Percentiles rank a stretch among this genome's conserved stretches.
Conservation (phyloP, 2,888 invertebrate species). For the Lasioglossum vierecki region DNA sequence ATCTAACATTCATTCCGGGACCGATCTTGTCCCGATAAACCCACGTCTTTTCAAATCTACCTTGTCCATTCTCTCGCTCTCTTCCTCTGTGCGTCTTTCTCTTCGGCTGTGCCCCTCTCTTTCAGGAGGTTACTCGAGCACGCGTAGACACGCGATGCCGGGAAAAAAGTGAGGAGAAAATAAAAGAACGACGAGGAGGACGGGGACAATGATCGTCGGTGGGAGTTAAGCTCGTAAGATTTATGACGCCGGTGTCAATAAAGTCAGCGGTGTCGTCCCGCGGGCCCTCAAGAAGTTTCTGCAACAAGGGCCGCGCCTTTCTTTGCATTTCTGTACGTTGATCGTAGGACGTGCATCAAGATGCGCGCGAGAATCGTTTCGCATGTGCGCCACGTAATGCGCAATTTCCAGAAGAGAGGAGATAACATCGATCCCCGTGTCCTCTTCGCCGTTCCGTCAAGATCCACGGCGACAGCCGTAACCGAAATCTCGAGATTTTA, state of each 20-base stretch:
- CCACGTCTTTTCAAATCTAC: neutral
- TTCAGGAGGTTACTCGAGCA: neutral
- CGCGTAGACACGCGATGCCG: constrained; percentile 12
- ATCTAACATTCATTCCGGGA: neutral
- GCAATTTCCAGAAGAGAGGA: constrained; percentile 51
- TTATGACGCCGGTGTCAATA: constrained; percentile 77
- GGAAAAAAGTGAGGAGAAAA: constrained; percentile 33
- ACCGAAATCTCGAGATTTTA: constrained; percentile 47
- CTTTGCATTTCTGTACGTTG: constrained; percentile 56
- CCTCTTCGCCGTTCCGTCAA: constrained; percentile 42
- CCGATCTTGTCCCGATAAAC: neutral
- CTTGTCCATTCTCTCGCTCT: neutral
- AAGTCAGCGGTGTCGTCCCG: constrained; percentile 70
- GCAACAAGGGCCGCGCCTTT: constrained; percentile 54
- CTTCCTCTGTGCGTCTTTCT: neutral
- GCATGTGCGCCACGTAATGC: constrained; percentile 53
- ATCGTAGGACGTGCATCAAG: constrained; percentile 56
- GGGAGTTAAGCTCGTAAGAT: constrained; percentile 74
- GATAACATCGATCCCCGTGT: constrained; percentile 42
- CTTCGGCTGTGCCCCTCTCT: neutral
- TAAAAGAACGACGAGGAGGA: constrained; percentile 27
- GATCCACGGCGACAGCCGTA: constrained; percentile 31
- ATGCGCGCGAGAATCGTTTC: constrained; percentile 40
- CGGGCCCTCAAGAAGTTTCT: constrained; percentile 47
- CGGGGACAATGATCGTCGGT: constrained; percentile 70